A percentile compares a stretch with the other conserved stretches of the same genome.
phyloP scores from a whole-genome alignment of 2,888 invertebrate genomes.

The Halocaridina rubra region DNA sequence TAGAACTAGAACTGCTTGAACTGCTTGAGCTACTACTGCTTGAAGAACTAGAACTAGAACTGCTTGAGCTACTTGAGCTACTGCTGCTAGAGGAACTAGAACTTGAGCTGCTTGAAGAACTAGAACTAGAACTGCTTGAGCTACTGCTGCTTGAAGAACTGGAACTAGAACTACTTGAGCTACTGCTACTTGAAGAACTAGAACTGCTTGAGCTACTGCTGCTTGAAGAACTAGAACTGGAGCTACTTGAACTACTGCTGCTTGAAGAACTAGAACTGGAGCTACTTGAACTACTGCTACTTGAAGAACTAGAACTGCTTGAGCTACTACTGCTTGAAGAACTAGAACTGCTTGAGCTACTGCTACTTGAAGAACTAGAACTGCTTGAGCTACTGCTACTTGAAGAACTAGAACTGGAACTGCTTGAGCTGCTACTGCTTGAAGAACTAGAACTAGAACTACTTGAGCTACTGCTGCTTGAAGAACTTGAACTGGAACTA shows the following conservation, averaged over 20 bases:
- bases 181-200: background rate
- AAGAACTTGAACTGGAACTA: slow-evolving; percentile 5
- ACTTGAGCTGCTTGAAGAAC: background rate
- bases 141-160: background rate
- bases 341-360: background rate
- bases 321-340: background rate
- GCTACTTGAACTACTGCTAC: slow-evolving; percentile 1
- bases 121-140: background rate
- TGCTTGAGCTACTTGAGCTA: background rate
- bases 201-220: background rate
- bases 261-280: slow-evolving; percentile 3
- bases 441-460: background rate
- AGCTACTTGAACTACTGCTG: background rate
- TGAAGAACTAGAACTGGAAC: background rate
- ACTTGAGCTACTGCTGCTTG: background rate
- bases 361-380: background rate
- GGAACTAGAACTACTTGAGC: background rate
- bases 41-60: background rate
- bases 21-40: background rate
- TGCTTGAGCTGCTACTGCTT: background rate
- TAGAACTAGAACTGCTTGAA: background rate
- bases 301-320: background rate
- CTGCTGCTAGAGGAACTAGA: background rate
- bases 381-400: background rate
- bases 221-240: background rate